Conservation (phyloP, 2,113 vertebrate species). For the Ahaetulla prasina region DNA sequence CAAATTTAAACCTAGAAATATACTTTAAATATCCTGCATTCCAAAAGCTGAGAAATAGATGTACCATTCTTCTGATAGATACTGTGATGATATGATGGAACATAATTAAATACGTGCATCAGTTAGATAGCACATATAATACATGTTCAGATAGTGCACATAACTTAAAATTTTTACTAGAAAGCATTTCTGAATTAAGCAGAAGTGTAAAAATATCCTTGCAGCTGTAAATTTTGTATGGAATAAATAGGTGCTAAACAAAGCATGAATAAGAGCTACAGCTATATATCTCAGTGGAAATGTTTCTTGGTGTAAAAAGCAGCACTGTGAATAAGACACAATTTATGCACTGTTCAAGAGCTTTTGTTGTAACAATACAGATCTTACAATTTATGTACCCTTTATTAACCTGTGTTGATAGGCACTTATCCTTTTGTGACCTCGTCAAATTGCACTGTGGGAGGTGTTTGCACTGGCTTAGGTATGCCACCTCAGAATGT, state of each 20-base stretch:
- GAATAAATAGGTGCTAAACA: background rate
- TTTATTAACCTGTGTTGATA: conserved; percentile 53
- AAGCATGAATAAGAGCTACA: background rate
- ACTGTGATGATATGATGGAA: background rate
- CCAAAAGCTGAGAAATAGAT: background rate
- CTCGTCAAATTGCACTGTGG: conserved; percentile 96
- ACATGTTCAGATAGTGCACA: background rate
- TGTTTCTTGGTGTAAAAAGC: background rate
- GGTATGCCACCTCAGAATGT: conserved; percentile 95
- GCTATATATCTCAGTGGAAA: background rate
- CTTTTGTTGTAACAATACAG: background rate
- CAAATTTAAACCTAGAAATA: background rate
- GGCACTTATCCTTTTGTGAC: conserved; percentile 97
- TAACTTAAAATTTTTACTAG: background rate
- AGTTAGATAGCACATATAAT: background rate
- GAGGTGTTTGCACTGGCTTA: conserved; percentile 92
- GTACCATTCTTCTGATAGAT: background rate
- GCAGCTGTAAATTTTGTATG: background rate
- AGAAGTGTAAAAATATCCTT: background rate
- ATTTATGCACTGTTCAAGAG: background rate
- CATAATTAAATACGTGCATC: background rate
- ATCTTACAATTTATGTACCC: background rate
- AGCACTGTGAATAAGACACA: background rate
- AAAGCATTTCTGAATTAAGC: background rate
- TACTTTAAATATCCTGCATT: background rate